Conservation (phyloP, 2,888 invertebrate genomes). For the Stegana nigrithorax region DNA sequence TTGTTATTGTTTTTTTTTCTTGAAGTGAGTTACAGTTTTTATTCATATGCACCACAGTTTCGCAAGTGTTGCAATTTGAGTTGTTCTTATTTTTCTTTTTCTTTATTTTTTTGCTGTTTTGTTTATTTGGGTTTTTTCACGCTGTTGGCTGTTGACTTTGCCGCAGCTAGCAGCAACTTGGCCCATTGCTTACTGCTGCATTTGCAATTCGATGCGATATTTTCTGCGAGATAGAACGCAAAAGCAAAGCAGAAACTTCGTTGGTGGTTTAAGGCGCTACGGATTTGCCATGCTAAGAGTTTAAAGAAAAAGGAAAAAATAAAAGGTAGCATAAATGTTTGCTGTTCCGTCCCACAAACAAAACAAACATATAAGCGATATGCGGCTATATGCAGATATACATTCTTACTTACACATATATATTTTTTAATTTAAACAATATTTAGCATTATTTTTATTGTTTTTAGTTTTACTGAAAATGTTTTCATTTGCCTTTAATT, state of each 20-base stretch:
- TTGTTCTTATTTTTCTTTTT: neutral
- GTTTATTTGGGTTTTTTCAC: conserved; percentile 14
- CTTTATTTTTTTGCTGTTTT: conserved; percentile 14
- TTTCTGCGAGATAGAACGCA: conserved; percentile 1
- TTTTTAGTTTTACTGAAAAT: conserved; percentile 4
- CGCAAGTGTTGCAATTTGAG: too few relatives aligned
- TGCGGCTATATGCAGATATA: neutral
- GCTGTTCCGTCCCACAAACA: conserved; percentile 32
- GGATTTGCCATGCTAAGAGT: neutral
- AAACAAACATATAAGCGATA: conserved; percentile 6
- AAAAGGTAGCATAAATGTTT: conserved; percentile 52
- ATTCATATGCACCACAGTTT: too few relatives aligned
- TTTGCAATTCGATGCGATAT: conserved; percentile 19
- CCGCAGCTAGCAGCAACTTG: conserved; percentile 30
- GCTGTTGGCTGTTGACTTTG: conserved; percentile 28
- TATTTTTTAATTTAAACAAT: too few relatives aligned
- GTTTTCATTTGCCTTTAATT: conserved; percentile 9
- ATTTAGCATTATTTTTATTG: too few relatives aligned
- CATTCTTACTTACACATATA: too few relatives aligned
- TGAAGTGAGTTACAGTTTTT: too few relatives aligned
- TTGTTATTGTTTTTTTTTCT: too few relatives aligned
- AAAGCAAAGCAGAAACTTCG: conserved; percentile 13
- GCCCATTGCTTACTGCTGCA: too few relatives aligned
- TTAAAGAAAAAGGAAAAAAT: conserved; percentile 37
- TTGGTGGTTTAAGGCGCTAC: conserved; percentile 18